phyloP scores from a whole-genome alignment of 2,113 vertebrate species.

The Pelusios castaneus region DNA sequence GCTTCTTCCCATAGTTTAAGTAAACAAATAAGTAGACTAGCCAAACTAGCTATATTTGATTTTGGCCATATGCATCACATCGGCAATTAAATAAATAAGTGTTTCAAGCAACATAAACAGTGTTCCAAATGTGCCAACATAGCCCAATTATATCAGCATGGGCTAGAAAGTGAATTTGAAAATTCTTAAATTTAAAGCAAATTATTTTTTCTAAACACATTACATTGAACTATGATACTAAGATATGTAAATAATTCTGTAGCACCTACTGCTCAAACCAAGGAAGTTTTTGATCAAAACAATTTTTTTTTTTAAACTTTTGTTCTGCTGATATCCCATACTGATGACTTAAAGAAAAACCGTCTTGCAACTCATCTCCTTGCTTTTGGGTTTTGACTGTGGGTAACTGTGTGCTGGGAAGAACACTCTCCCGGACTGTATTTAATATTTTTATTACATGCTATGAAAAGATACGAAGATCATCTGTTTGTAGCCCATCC shows the following conservation, averaged over 20 bases:
- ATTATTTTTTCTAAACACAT: constrained; percentile 95
- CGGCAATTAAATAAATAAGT: constrained; percentile 95
- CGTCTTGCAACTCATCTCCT: constrained; percentile 98
- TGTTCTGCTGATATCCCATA: constrained; percentile 95
- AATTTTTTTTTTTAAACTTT: constrained; percentile 84
- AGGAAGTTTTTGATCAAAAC: constrained; percentile 95
- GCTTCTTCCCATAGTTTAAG: constrained; percentile 97
- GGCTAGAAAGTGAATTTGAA: constrained; percentile 87
- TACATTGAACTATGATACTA: constrained; percentile 99
- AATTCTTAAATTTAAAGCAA: constrained; percentile 96
- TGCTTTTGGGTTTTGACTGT: constrained; percentile 99
- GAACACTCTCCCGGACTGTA: constrained; percentile 92
- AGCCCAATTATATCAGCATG: constrained; percentile 87
- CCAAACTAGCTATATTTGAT: constrained; percentile 99
- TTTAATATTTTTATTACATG: constrained; percentile 98
- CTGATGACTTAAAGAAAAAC: constrained; percentile 97
- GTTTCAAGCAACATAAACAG: constrained; percentile 93
- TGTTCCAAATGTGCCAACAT: constrained; percentile 91
- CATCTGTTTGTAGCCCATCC: constrained; percentile 98
- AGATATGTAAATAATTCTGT: constrained; percentile 99
- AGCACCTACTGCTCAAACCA: constrained; percentile 99
- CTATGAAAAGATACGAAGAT: constrained; percentile 99
- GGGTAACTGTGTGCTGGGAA: constrained; percentile 96
- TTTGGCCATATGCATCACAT: constrained; percentile 99
- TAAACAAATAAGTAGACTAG: constrained; percentile 99